Conservation (phyloP, 2,113 vertebrate species). For the Gallinago jamesoni region DNA sequence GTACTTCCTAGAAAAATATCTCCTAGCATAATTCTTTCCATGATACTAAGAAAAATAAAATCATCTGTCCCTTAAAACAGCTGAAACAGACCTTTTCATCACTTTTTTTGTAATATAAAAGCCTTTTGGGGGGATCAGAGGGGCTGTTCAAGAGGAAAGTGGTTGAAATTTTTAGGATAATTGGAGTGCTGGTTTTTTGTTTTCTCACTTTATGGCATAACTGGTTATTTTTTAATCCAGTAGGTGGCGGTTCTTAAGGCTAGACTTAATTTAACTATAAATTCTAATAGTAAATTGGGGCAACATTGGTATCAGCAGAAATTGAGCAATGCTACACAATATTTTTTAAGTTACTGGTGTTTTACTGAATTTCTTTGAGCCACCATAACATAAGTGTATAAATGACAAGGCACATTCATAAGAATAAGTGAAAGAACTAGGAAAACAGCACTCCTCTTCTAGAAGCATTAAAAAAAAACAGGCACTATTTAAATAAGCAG, state of each 20-base stretch:
- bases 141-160: background rate
- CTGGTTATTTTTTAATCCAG: background rate
- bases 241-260: background rate
- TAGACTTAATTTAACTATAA: background rate
- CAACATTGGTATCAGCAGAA: background rate
- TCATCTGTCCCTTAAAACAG: background rate
- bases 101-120: background rate
- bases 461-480: background rate
- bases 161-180: background rate
- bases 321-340: background rate
- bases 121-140: background rate
- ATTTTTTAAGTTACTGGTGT: background rate
- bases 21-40: background rate
- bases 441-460: background rate
- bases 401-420: background rate
- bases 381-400: background rate
- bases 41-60: background rate
- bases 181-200: background rate
- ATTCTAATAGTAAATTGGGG: background rate
- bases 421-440: background rate
- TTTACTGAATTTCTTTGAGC: background rate
- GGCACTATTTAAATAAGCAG: background rate
- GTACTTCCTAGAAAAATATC: background rate
- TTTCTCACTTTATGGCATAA: background rate
- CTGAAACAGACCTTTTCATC: background rate